Percentiles rank a stretch among this genome's conserved stretches.
These are phyloP conservation scores for Erithacus rubecula DNA, from an alignment of 2,797 vertebrate species.

Conservation along the genomic window DNA sequence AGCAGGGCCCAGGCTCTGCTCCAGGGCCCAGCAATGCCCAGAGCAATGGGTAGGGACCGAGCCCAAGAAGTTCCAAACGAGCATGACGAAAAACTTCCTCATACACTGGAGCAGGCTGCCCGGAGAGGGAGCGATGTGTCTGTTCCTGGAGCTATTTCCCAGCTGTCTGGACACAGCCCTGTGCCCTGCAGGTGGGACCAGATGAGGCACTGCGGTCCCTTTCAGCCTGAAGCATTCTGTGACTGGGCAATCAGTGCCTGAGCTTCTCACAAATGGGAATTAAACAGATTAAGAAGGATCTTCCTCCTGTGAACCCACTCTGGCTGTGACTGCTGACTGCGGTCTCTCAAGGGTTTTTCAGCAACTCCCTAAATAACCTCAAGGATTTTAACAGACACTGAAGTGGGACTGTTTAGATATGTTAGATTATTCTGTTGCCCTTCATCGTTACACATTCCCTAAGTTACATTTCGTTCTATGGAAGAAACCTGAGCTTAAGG, in stretches of 20 bases:
- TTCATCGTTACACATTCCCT: background rate
- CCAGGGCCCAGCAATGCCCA: background rate
- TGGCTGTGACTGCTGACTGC: background rate
- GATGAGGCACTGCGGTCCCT: background rate
- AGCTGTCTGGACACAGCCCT: background rate
- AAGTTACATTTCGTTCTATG: rapidly evolving
- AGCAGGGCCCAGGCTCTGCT: background rate
- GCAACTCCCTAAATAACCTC: background rate
- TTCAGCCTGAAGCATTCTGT: background rate
- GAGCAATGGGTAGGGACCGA: background rate
- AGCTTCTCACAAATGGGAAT: background rate
- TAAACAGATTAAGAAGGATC: too few species aligned
- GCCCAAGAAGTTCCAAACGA: background rate
- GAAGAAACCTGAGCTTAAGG: background rate
- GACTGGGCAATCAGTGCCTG: background rate
- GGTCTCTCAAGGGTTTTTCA: background rate
- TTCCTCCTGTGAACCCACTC: background rate
- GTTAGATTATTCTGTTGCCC: background rate
- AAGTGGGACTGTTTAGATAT: background rate
- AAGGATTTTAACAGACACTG: background rate
- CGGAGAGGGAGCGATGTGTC: background rate
- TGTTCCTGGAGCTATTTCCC: background rate
- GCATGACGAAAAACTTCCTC: rapidly evolving
- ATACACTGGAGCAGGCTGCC: background rate
- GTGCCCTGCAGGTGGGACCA: background rate